phyloP scores from a whole-genome alignment of 2,797 vertebrate species.

The Megalops cyprinoides region DNA sequence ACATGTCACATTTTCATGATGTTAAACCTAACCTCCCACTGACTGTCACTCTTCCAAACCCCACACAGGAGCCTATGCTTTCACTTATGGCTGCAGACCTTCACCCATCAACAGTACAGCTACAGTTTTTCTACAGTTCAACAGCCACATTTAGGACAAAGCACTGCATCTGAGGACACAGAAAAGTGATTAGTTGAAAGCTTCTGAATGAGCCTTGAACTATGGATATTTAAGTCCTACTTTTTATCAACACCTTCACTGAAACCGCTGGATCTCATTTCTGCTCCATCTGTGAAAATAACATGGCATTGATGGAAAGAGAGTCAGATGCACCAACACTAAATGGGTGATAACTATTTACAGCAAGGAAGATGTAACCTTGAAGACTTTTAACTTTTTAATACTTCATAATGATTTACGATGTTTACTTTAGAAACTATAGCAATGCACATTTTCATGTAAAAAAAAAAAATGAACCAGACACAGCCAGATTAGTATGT shows the following conservation, averaged over 20 bases:
- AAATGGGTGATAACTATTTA: not conserved
- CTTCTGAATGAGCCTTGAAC: not conserved
- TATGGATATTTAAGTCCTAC: not conserved
- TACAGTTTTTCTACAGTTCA: not conserved
- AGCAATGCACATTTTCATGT: not conserved
- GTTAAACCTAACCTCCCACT: not conserved
- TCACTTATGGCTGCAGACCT: no score
- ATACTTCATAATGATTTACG: not conserved
- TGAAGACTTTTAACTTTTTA: not conserved
- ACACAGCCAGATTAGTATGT: not conserved
- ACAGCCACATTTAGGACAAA: not conserved
- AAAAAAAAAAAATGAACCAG: not conserved
- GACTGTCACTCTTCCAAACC: not conserved
- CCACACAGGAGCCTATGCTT: not conserved
- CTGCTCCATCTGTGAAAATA: not conserved
- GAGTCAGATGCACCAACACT: not conserved
- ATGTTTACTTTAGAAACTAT: not conserved
- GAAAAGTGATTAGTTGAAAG: constrained; percentile 1
- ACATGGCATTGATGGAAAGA: not conserved
- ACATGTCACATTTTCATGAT: not conserved
- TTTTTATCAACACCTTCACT: not conserved
- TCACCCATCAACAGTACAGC: not conserved
- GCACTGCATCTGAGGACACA: not conserved
- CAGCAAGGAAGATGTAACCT: not conserved
- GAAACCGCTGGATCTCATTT: not conserved